Evolutionary conservation across 2,797 vertebrate species (phyloP).

Genomic region (Carduelis carduelis): DNA sequence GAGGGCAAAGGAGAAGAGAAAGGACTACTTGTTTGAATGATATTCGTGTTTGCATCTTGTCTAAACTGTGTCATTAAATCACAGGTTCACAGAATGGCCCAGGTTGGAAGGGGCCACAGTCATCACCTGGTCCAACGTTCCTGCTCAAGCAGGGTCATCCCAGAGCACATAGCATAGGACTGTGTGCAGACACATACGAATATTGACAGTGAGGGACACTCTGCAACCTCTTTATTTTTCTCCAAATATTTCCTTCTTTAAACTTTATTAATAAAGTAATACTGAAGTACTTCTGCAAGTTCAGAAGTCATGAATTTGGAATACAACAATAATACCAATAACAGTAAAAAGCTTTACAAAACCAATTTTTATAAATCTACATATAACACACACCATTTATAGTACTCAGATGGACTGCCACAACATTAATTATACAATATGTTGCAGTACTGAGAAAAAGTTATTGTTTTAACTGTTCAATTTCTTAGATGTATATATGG

Average conservation of each 20-base stretch:
- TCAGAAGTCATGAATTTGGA: not conserved
- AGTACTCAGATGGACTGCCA: not conserved
- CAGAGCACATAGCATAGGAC: not conserved
- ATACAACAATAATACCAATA: not conserved
- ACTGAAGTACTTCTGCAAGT: not conserved
- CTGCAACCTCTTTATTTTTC: not conserved
- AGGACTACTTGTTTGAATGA: not conserved
- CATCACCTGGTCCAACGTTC: not conserved
- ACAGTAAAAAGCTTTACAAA: not conserved
- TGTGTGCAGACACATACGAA: too few relatives aligned
- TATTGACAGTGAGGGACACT: not conserved
- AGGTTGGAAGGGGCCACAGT: not conserved
- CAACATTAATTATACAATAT: not conserved
- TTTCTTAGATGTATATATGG: not conserved
- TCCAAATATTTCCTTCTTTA: not conserved
- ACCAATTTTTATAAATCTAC: not conserved
- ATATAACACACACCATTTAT: accelerated
- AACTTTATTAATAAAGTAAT: not conserved
- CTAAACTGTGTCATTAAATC: not conserved
- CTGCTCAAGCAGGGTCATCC: not conserved
- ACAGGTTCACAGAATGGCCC: not conserved
- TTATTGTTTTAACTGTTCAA: not conserved
- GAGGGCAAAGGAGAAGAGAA: not conserved
- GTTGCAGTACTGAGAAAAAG: not conserved
- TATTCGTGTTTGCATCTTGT: not conserved